These are phyloP conservation scores for Sebastes alutus DNA, from an alignment of 2,797 vertebrate species.

Conservation along the genomic window DNA sequence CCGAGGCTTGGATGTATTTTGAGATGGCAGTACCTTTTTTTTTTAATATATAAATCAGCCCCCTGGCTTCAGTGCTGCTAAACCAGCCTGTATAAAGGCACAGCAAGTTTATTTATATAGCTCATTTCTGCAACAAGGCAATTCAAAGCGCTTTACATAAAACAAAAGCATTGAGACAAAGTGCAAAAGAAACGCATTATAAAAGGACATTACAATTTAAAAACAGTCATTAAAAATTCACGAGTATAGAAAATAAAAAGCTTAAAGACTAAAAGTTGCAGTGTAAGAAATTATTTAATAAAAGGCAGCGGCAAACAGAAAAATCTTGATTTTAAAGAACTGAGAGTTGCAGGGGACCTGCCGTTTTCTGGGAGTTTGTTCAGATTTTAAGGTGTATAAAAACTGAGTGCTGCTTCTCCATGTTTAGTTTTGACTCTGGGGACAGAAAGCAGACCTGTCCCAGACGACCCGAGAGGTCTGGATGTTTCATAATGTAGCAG, in stretches of 20 bases:
- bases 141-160: not conserved
- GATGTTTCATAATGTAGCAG: no score
- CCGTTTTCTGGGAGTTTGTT: not conserved
- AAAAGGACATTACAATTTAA: no score
- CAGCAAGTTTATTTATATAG: not conserved
- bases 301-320: not conserved
- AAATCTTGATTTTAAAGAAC: not conserved
- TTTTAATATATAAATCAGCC: not conserved
- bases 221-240: not conserved
- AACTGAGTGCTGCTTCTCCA: not conserved
- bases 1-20: not conserved
- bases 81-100: constrained; percentile 5
- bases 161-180: not conserved
- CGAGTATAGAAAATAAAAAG: not conserved
- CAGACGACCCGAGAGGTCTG: no score
- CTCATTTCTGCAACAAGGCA: not conserved
- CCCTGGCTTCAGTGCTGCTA: not conserved
- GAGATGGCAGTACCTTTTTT: not conserved
- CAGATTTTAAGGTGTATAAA: not conserved
- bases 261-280: not conserved
- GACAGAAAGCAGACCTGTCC: no score
- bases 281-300: not conserved
- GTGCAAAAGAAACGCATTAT: no score
- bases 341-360: not conserved
- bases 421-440: not conserved